phyloP scores from a whole-genome alignment of 2,113 vertebrate species.

The Malurus melanocephalus region DNA sequence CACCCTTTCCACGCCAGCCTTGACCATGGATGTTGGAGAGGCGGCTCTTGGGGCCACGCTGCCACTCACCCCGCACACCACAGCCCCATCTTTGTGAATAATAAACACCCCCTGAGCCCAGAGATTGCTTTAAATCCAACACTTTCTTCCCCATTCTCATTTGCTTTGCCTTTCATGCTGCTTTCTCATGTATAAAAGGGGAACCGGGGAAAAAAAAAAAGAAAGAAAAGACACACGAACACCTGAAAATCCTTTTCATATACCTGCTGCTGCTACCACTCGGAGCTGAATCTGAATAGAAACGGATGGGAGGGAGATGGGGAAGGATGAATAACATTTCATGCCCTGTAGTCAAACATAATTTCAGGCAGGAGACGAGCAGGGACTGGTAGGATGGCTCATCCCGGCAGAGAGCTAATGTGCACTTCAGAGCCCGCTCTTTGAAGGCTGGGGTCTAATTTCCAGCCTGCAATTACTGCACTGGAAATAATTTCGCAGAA shows the following conservation, averaged over 20 bases:
- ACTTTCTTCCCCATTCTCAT: slow-evolving; percentile 42
- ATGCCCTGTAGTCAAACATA: slow-evolving; percentile 49
- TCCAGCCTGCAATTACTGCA: slow-evolving; percentile 45
- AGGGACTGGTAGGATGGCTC: not conserved
- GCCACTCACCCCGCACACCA: not conserved
- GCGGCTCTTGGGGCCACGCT: not conserved
- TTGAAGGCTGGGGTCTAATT: slow-evolving; percentile 63
- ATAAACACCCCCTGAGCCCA: not conserved
- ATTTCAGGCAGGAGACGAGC: slow-evolving; percentile 44
- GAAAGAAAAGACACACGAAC: slow-evolving; percentile 17
- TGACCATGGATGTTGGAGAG: not conserved
- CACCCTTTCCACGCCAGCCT: slow-evolving; percentile 34
- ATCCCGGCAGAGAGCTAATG: slow-evolving; percentile 42
- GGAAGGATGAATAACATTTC: slow-evolving; percentile 53
- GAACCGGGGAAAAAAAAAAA: not conserved
- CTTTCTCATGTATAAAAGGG: slow-evolving; percentile 48
- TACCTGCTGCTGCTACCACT: slow-evolving; percentile 32
- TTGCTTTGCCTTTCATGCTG: slow-evolving; percentile 63
- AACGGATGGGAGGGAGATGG: slow-evolving; percentile 7
- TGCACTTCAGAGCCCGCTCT: slow-evolving; percentile 45
- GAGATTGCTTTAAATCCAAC: not conserved
- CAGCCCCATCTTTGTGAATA: not conserved
- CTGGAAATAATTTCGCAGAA: slow-evolving; percentile 30
- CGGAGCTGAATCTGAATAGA: slow-evolving; percentile 28
- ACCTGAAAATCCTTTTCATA: slow-evolving; percentile 45